Base-by-base conservation (phyloP, 1,140 invertebrate species). In the Rhyacophila brunnea region DNA sequence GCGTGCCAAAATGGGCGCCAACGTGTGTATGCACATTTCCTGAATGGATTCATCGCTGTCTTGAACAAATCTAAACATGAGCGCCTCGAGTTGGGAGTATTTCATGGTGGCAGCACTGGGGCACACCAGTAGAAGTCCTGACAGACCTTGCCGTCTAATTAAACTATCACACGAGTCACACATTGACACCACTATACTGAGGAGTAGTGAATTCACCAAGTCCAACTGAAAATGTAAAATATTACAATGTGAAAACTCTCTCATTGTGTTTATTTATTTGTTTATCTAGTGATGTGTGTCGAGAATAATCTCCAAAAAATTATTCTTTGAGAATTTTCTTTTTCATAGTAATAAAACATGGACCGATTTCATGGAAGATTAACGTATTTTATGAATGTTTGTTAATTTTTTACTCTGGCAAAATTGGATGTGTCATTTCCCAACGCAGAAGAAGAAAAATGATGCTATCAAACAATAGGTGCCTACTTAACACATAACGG, bases 131-230 rank as follows among this genome's bases (percentile, higher is more conserved):
- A 73, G 71, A 0, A 74, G 72, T 0, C 75, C 60, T 35, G 72
- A 73, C 1, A 79, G 60, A 0, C 75, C 77, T 13, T 76, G 62
- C 40, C 65, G 64, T 20, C 75, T 63, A 19, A 79, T 71, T 19
- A 74, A 71, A 4, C 60, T 44, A 54, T 79, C 77, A 59, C 68
- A 73, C 0, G 75, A 76, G 40, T 79, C 77, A 5, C 75, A 77
- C 77, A 79, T 79, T 1, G 77, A 63, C 9, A 72, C 52, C 0
- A 77, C 73, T 35, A 79, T 66, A 51, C 77, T 79, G 2, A 79
- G 70, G 9, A 79, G 58, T 13, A 79, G 55, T 0, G 77, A 79
- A 5, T 74, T 77, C 52, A 75, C 74, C 9, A 79, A 64, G 14
- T 77, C 75, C 50, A 79, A 46, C 56, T 64, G 15, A 50, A 66